Conservation (phyloP, 2,113 vertebrate genomes). For the Malurus elegans region DNA sequence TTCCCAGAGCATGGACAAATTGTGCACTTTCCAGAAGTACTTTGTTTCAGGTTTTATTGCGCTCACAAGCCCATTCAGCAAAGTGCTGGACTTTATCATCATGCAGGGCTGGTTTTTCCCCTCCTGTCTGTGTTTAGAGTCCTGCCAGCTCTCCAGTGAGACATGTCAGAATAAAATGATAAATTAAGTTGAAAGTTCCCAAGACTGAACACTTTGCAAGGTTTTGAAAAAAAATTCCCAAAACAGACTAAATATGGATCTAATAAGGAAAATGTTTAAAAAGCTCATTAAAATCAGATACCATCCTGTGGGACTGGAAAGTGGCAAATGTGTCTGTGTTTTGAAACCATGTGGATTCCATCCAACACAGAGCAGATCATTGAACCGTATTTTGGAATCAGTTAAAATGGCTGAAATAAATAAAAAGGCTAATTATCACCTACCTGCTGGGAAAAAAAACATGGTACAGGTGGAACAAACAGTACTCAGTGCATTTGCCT, state of each 20-base stretch:
- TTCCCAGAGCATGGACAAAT: background rate
- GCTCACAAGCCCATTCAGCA: background rate
- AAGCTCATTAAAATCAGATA: background rate
- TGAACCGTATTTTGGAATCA: background rate
- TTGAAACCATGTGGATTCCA: background rate
- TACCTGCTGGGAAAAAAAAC: background rate
- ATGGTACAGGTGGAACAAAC: background rate
- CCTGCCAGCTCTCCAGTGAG: background rate
- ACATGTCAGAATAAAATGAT: background rate
- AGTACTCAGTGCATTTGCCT: background rate
- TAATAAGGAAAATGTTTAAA: background rate
- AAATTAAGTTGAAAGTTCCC: background rate
- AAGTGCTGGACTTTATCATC: conserved; percentile 39
- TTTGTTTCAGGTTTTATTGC: conserved; percentile 16
- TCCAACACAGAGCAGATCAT: background rate
- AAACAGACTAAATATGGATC: background rate
- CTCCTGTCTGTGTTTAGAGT: background rate
- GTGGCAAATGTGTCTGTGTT: background rate
- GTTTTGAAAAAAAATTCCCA: background rate
- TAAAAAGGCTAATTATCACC: background rate
- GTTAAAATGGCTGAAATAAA: conserved; percentile 33
- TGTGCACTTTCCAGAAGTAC: background rate
- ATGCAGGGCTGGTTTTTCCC: background rate
- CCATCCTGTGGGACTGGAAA: background rate
- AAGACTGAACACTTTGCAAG: background rate